phyloP scores from a whole-genome alignment of 2,113 vertebrate species.

The Poeciliopsis turrubarensis region DNA sequence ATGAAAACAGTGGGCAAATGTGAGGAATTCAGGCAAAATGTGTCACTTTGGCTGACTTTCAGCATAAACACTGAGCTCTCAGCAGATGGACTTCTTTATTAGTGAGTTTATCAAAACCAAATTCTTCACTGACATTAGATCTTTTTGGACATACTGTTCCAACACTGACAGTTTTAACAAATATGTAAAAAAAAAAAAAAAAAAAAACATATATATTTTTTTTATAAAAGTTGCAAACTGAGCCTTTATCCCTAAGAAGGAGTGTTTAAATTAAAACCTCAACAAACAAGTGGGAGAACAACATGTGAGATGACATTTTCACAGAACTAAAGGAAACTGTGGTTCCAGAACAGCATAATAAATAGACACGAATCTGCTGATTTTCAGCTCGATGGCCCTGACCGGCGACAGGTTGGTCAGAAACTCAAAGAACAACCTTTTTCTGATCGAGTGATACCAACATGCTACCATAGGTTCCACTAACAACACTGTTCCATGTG shows the following conservation, averaged over 20 bases:
- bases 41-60: not conserved
- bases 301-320: slow-evolving; percentile 5
- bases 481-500: not conserved
- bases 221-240: too few relatives aligned
- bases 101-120: not conserved
- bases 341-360: not conserved
- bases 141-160: too few relatives aligned
- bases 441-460: not conserved
- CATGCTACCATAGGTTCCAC: not conserved
- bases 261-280: slow-evolving; percentile 12
- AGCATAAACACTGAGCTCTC: too few relatives aligned
- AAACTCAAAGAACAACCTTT: too few relatives aligned
- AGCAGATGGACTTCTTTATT: not conserved
- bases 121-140: not conserved
- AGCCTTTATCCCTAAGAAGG: slow-evolving; percentile 42
- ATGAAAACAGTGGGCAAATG: slow-evolving; percentile 5
- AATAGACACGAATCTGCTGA: not conserved
- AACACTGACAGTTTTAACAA: too few relatives aligned
- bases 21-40: slow-evolving; percentile 8
- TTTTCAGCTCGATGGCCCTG: too few relatives aligned
- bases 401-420: not conserved
- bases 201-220: too few relatives aligned
- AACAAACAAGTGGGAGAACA: not conserved
- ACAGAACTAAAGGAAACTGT: not conserved
- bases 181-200: too few relatives aligned